These are phyloP conservation scores for Mythimna albipuncta DNA, from an alignment of 2,888 invertebrate species.

Conservation along the genomic window DNA sequence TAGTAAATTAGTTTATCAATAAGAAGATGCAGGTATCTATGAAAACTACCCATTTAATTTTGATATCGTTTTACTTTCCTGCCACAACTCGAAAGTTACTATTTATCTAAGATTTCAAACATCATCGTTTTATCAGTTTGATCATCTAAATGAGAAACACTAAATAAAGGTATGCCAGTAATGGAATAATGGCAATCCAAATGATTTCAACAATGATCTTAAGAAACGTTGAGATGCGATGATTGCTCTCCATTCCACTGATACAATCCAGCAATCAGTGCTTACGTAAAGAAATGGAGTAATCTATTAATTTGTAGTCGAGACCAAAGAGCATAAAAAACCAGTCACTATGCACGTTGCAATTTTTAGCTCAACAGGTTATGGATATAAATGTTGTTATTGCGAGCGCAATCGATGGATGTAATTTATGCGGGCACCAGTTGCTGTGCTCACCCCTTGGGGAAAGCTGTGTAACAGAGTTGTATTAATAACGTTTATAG, in stretches of 20 bases:
- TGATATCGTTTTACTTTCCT: background rate
- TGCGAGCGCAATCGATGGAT: conserved; percentile 25
- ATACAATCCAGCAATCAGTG: conserved; percentile 19
- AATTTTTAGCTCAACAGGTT: conserved; percentile 52
- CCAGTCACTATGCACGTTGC: conserved; percentile 42
- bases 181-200: conserved; percentile 2
- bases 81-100: background rate
- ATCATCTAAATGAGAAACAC: background rate
- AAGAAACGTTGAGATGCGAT: conserved; percentile 17
- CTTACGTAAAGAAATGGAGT: conserved; percentile 46
- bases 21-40: background rate
- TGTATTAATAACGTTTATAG: background rate
- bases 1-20: too few species aligned
- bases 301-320: conserved; percentile 30
- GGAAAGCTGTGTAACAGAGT: conserved; percentile 15
- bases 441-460: conserved; percentile 25
- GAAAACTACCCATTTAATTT: background rate
- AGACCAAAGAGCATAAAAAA: conserved; percentile 36
- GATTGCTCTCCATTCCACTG: conserved; percentile 24
- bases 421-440: conserved; percentile 30
- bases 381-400: conserved; percentile 46
- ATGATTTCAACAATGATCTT: conserved; percentile 8
- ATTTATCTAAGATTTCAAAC: background rate
- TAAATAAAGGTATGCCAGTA: background rate
- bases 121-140: too few species aligned